Evolutionary conservation across 1,140 invertebrate species (phyloP).

Genomic region (Frieseomelitta varia): DNA sequence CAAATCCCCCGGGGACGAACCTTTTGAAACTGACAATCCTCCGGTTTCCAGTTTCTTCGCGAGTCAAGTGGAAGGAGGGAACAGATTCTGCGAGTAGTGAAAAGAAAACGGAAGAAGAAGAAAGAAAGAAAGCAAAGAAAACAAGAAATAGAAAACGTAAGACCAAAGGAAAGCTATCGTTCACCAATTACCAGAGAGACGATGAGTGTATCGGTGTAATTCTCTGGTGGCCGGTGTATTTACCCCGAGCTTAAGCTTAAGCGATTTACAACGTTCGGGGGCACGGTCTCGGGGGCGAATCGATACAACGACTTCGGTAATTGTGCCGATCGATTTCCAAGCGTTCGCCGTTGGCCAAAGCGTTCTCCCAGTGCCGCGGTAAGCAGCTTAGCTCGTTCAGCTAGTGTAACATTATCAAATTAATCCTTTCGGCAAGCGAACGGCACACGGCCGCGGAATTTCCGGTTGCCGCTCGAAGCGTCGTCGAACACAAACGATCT

Average conservation of each 20-base stretch:
- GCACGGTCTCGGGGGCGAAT: conserved; percentile 19
- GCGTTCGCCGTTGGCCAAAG: conserved; percentile 1
- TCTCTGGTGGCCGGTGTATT: conserved; percentile 7
- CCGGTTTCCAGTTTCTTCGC: neutral
- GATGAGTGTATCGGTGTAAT: conserved; percentile 25
- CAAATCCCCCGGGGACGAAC: neutral
- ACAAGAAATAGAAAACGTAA: neutral
- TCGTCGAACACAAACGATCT: neutral
- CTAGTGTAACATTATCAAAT: conserved; percentile 28
- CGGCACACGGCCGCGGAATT: neutral
- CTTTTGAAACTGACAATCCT: neutral
- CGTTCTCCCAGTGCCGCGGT: neutral
- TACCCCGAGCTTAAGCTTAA: conserved; percentile 24
- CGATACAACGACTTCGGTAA: conserved; percentile 47
- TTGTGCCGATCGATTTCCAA: conserved; percentile 44
- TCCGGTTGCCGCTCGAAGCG: too few relatives aligned
- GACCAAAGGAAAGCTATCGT: neutral
- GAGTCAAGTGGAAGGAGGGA: neutral
- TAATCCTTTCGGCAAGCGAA: conserved; percentile 26
- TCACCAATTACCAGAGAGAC: neutral
- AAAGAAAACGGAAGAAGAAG: neutral
- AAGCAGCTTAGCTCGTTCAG: conserved; percentile 20
- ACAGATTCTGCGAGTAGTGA: too few relatives aligned
- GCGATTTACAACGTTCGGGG: conserved; percentile 32
- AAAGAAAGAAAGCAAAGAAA: neutral